phyloP scores from a whole-genome alignment of 2,797 vertebrate species.

The Rousettus madagascariensis region DNA sequence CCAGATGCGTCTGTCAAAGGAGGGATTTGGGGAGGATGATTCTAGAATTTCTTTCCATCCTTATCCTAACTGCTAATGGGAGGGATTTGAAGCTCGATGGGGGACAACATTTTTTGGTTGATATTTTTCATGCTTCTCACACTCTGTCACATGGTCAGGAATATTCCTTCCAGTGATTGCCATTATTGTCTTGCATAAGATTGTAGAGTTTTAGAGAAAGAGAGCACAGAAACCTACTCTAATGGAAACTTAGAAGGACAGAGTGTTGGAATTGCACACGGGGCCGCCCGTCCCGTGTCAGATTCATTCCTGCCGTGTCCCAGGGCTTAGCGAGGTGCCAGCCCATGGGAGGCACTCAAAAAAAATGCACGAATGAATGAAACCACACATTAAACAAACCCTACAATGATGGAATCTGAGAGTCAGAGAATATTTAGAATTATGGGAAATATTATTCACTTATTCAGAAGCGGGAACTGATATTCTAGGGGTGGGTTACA shows the following conservation, averaged over 20 bases:
- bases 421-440: neutral
- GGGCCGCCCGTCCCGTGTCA: neutral
- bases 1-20: neutral
- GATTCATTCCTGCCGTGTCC: neutral
- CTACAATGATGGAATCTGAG: neutral
- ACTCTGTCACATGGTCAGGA: neutral
- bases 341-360: neutral
- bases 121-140: neutral
- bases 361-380: neutral
- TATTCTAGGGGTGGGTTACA: neutral
- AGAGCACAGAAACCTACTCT: neutral
- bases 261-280: accelerated
- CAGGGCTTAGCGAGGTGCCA: neutral
- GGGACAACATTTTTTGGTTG: constrained; percentile 50
- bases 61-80: neutral
- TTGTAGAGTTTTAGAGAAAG: neutral
- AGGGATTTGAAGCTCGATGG: neutral
- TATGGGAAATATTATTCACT: neutral
- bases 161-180: neutral
- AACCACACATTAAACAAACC: neutral
- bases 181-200: neutral
- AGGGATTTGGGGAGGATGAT: neutral
- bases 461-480: neutral
- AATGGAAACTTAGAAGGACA: neutral
- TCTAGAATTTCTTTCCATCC: neutral